Base-by-base conservation (phyloP, 2,113 vertebrate species). In the Clarias macrocephalus region DNA sequence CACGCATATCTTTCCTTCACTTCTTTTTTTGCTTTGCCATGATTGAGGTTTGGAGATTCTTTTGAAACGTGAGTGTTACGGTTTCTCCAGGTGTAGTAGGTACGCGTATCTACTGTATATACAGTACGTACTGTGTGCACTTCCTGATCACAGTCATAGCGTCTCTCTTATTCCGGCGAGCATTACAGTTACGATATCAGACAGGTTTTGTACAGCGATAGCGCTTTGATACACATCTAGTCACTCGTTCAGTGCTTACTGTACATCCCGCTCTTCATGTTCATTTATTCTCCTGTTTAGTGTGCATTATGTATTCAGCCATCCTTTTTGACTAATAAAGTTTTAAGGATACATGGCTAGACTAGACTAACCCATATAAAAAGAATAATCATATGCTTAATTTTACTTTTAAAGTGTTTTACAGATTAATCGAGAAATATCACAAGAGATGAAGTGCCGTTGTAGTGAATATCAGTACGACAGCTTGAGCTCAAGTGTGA, bases 21-120 rank as follows among this genome's bases (percentile, higher is more conserved):
- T 62, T 65, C 73, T 77, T 54, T 54, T 79, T 73, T 65, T 79
- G 48, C 59, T 54, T 63, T 56, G 84, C 37, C 62, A 5, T 72
- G 73, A 82, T 60, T 81, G n/a, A 28, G 3, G 16, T 52, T 56
- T 56, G 30, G 10, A 70, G 54, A n/a, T 60, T 76, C 59, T 62
- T 42, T 54, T 68, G 60, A 63, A 54, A 85, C 65, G 73, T 7
- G 25, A 77, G 37, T 8, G 54, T 86, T 57, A 19, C 28, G 57
- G 75, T 66, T 68, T 8, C 30, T n/a, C 7, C 0, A 0, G 57
- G 84, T 79, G 3, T 7, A 48, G 48, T 48, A 48, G 7, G 7
- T 48, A 8, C 48, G 0, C 48, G 48, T 48, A 48, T 48, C 7
- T 6, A 42, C 42, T 42, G 42, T 25, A 48, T 21, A 60, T 28